Percentiles rank a stretch among this genome's conserved stretches.
These are phyloP conservation scores for Rhizoglyphus robini DNA, from an alignment of 1,140 invertebrate genomes.

Conservation along the genomic window DNA sequence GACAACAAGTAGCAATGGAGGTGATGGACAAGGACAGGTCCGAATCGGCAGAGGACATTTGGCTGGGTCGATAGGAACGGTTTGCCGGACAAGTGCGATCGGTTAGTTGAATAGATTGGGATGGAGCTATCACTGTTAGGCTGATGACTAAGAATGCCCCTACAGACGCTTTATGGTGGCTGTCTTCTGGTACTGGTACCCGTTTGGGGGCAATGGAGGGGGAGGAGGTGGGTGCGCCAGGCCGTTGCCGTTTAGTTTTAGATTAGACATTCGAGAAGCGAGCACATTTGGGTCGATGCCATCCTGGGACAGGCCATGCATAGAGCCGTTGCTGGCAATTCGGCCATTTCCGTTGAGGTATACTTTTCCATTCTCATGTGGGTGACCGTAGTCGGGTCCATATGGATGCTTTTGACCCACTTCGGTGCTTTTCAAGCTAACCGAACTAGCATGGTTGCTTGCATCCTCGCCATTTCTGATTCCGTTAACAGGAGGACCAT, in stretches of 20 bases:
- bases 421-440: constrained; percentile 1
- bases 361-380: neutral
- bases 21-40: no score
- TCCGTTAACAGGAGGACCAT: constrained; percentile 16
- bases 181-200: neutral
- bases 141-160: no score
- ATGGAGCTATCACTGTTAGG: no score
- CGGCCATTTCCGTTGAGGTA: neutral
- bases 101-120: no score
- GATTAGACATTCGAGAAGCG: constrained; percentile 4
- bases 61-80: no score
- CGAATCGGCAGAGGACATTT: no score
- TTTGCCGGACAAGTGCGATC: no score
- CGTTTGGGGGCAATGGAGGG: constrained; percentile 11
- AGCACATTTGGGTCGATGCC: constrained; percentile 6
- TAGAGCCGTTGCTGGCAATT: neutral
- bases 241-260: constrained; percentile 2
- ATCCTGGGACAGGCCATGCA: neutral
- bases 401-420: neutral
- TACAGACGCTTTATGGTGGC: constrained; percentile 12
- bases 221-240: neutral
- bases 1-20: no score
- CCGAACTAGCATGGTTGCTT: neutral
- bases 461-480: neutral
- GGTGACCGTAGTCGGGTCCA: no score